Evolutionary conservation across 1,140 invertebrate species (phyloP), one percentile per base, ranked within the genome.

Genomic region (Heliconius nattereri): DNA sequence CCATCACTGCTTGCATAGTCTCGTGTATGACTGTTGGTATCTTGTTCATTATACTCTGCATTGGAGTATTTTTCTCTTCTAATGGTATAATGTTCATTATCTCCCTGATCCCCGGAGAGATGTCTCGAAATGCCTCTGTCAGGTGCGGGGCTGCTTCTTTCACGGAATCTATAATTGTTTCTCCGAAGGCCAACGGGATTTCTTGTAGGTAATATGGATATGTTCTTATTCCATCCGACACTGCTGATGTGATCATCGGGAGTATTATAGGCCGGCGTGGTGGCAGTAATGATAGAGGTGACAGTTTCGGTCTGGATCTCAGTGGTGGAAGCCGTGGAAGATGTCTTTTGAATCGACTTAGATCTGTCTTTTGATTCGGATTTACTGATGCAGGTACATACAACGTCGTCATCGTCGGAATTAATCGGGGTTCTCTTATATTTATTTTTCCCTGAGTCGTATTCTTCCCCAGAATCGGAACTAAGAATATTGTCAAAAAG

Each of bases 121-220:
- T 90, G 74, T 93, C 92, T 76, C 89, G 92, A 80, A 94, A 75
- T 11, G 92, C 87, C 83, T 85, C 89, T 35, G 92, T 92, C 77
- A 94, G 85, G 76, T 93, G 92, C 20, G 92, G 92, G 26, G 91
- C 89, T 52, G 90, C 90, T 85, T 93, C 92, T 82, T 87, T 90
- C 77, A 94, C 85, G 71, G 91, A 89, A 23, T 92, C 91, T 85
- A 94, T 87, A 75, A 94, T 90, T 7, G 93, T 93, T 83, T 94
- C 93, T 77, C 91, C 89, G 54, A 94, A 82, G 2, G 92, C 92
- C 81, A 92, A 73, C 20, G 92, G 92, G 80, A 94, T 94, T 86
- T 94, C 92, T 88, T 94, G 92, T 40, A 94, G 87, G 81, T 93
- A 93, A 72, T 93, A 90, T 9, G 92, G 92, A 79, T 93, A 94